phyloP scores from a whole-genome alignment of 2,113 vertebrate genomes.

The Xenotilapia longispinis region DNA sequence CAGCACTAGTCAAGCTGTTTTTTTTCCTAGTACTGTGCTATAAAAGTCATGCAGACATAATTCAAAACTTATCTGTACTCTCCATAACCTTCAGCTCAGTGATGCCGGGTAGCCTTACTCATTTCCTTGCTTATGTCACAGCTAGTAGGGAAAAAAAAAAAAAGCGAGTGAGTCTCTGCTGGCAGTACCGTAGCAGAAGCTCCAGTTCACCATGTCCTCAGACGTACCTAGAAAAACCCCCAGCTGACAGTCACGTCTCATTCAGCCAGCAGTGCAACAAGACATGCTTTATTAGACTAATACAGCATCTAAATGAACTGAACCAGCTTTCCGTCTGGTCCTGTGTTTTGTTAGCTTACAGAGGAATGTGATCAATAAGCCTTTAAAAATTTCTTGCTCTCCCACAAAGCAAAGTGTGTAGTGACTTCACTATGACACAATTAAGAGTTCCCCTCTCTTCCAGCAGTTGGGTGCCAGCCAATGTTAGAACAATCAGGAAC shows the following conservation, averaged over 20 bases:
- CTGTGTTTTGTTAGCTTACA: neutral
- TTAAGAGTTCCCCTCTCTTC: neutral
- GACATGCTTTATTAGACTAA: neutral
- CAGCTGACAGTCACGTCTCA: slow-evolving; percentile 39
- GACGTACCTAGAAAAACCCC: slow-evolving; percentile 18
- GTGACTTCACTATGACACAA: neutral
- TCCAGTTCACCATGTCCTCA: slow-evolving; percentile 30
- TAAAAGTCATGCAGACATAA: neutral
- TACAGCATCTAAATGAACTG: neutral
- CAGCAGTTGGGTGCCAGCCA: neutral
- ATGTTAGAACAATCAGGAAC: slow-evolving; percentile 6
- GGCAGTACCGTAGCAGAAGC: neutral
- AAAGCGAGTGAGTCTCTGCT: neutral
- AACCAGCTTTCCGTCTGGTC: neutral
- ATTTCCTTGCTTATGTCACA: slow-evolving; percentile 43
- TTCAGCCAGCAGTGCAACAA: slow-evolving; percentile 15
- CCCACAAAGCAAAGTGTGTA: neutral
- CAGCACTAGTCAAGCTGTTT: neutral
- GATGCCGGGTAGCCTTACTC: slow-evolving; percentile 9
- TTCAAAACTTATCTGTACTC: neutral
- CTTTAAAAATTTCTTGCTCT: neutral
- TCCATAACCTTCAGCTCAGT: neutral
- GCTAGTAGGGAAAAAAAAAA: neutral
- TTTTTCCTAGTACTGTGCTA: neutral
- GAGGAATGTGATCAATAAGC: neutral